A percentile compares a stretch with the other conserved stretches of the same genome.
Conservation (phyloP, 2,888 invertebrate genomes). For the Limnephilus rhombicus region DNA sequence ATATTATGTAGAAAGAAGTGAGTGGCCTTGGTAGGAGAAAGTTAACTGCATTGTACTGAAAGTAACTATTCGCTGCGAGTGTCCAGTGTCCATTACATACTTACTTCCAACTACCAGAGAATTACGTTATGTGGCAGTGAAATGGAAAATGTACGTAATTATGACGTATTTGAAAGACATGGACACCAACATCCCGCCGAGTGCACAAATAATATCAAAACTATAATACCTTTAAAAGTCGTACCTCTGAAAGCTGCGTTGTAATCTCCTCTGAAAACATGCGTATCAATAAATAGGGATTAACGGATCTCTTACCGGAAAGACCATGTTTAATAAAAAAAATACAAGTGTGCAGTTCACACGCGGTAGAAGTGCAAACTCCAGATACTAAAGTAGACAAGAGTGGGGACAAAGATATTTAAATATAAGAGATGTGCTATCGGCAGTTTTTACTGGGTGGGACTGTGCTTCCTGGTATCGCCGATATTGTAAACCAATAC, state of each 20-base stretch:
- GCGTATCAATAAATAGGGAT: neutral
- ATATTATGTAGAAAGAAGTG: slow-evolving; percentile 12
- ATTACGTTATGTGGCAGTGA: neutral
- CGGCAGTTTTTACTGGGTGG: no score
- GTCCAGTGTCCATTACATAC: neutral
- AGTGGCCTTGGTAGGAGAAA: slow-evolving; percentile 57
- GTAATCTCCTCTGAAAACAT: neutral
- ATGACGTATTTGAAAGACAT: neutral
- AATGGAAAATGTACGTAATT: neutral
- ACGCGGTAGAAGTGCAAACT: no score
- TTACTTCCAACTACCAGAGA: neutral
- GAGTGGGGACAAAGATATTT: no score
- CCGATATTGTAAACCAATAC: no score
- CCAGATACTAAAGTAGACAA: no score
- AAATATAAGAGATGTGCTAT: no score
- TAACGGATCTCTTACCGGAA: no score
- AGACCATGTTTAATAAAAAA: no score
- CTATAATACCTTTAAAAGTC: neutral
- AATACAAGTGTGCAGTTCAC: no score
- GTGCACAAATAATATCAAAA: neutral
- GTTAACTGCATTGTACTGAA: slow-evolving; percentile 20
- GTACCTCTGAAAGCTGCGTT: neutral
- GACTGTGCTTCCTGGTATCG: no score
- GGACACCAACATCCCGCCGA: neutral
- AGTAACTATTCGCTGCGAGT: neutral